A percentile compares a stretch with the other conserved stretches of the same genome.
These are phyloP conservation scores for Petrocephalus microphthalmus DNA, from an alignment of 2,113 vertebrate species.

Conservation along the genomic window DNA sequence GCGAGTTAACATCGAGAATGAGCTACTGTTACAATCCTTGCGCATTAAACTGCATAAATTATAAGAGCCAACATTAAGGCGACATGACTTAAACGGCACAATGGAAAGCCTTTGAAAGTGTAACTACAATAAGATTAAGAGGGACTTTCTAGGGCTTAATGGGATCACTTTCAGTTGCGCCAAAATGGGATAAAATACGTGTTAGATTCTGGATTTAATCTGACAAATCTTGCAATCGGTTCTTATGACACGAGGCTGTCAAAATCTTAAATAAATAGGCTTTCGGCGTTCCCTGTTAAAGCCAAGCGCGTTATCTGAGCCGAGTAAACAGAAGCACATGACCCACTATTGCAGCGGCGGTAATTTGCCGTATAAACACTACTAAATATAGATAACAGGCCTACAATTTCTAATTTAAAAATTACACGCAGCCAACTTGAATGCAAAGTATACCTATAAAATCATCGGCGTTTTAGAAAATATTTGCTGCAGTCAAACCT, in stretches of 20 bases:
- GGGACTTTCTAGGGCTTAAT: not conserved
- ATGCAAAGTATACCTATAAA: not conserved
- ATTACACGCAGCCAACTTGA: not conserved
- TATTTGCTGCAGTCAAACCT: not conserved
- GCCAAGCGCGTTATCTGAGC: not conserved
- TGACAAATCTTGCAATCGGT: not conserved
- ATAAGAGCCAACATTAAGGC: not conserved
- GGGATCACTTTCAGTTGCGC: not conserved
- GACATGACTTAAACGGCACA: not conserved
- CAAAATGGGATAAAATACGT: not conserved
- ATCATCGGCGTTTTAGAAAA: not conserved
- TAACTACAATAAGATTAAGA: not conserved
- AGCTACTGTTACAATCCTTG: not conserved
- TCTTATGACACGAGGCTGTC: not conserved
- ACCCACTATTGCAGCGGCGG: not conserved
- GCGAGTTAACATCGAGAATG: not conserved
- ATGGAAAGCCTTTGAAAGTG: not conserved
- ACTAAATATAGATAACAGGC: not conserved
- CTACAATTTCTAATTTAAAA: not conserved
- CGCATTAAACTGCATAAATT: not conserved
- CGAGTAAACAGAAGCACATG: constrained; percentile 2
- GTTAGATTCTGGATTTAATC: not conserved
- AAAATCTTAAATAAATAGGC: not conserved
- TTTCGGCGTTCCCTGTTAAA: not conserved
- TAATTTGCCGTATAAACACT: not conserved